Base-by-base conservation (phyloP, 2,888 invertebrate genomes). In the Chloromyia formosa region DNA sequence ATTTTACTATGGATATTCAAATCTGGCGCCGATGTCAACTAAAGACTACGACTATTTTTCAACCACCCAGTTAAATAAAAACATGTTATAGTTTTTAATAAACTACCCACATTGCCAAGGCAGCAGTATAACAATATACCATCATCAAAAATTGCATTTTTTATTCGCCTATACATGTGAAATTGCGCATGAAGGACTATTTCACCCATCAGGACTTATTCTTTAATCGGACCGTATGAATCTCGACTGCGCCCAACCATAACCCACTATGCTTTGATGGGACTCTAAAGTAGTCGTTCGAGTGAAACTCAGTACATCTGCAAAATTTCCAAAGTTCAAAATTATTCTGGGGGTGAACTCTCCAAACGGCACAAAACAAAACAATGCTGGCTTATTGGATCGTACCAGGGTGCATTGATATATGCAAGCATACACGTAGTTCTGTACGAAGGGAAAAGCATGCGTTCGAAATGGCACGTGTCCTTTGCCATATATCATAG, bases 341-440 rank as follows among this genome's bases (percentile, higher is more conserved):
- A 58, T 49, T 56, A 35, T 35, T 14, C 69, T 18, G 71, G 71
- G 71, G 71, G 71, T 71, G 71, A 71, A 35, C 27, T 35, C 27
- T 35, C 7, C 27, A 35, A 35, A 35, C 7, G 27, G 27, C 27
- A 35, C 9, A 71, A 66, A 35, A 49, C 14, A 56, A 40, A 58
- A 71, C 71, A 71, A 71, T 71, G 71, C 56, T 42, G 58, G 71
- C 71, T 58, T 71, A 71, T 71, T 71, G 71, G 58, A 56, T 71
- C 40, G 71, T 71, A 35, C 58, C 18, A 58, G 71, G 71, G 71
- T 71, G 58, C 71, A 58, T 71, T 56, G 71, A 58, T 71, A 42
- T 71, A 58, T 71, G 58, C 40, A 53, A 56, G 71, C 71, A 18
- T 20, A 56, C 27, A 35, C 27, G 27, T 35, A 35, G 27, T 40